Evolutionary conservation across 2,888 invertebrate genomes (phyloP), one percentile per base, ranked within the genome.

Genomic region (Lepas anatifera): DNA sequence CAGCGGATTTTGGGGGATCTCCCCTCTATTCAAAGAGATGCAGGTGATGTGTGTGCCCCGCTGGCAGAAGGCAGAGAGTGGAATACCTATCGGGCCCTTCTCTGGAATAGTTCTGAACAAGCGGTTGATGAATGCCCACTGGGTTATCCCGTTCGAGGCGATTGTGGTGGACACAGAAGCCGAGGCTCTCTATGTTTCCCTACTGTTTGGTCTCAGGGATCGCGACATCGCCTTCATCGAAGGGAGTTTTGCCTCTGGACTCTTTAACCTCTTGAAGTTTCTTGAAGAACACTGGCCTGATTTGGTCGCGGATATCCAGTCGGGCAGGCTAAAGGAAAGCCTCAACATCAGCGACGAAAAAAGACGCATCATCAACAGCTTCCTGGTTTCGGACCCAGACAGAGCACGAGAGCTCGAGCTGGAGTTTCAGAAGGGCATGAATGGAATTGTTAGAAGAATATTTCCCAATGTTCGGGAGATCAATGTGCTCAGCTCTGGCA

Each of bases 181-280:
- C 11, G 77, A 78, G 69, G 78, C 77, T 13, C 70, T 77, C 25
- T 79, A 79, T 71, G 70, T 78, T 7, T 77, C 79, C 72, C 72
- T 79, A 7, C 71, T 79, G 68, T 79, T 79, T 76, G 78, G 76
- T 16, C 71, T 79, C 35, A 76, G 75, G 68, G 78, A 79, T 70
- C 75, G 72, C 39, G 75, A 77, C 69, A 64, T 79, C 8, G 78
- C 78, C 10, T 75, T 76, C 69, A 75, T 79, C 35, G 78, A 79
- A 68, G 77, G 78, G 3, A 78, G 78, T 69, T 79, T 79, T 75
- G 76, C 78, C 2, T 78, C 79, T 13, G 72, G 78, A 7, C 74
- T 78, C 13, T 77, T 76, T 72, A 75, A 77, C 52, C 75, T 76
- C 7, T 76, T 78, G 67, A 70, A 73, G n/a, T 73, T 76, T 1